A percentile compares a stretch with the other conserved stretches of the same genome.
These are phyloP conservation scores for Macroramphosus scolopax DNA, from an alignment of 2,797 vertebrate genomes.

Conservation along the genomic window DNA sequence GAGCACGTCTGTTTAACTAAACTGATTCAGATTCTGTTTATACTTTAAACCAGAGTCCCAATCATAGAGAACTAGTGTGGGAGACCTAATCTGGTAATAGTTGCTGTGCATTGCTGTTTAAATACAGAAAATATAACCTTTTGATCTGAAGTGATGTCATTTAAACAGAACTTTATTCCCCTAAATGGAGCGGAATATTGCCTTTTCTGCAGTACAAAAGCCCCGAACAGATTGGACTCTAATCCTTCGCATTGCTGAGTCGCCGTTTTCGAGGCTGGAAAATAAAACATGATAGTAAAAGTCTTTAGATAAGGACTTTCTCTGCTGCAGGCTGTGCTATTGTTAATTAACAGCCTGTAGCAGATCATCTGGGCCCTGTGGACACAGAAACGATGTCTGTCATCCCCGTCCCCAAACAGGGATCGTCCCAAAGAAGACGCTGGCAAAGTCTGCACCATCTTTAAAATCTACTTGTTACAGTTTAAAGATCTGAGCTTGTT, in stretches of 20 bases:
- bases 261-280: constrained; percentile 53
- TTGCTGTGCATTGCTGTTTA: constrained; percentile 21
- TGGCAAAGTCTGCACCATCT: constrained; percentile 29
- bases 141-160: constrained; percentile 48
- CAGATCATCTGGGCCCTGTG: too few species aligned
- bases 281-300: constrained; percentile 60
- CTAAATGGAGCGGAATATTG: constrained; percentile 60
- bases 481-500: neutral
- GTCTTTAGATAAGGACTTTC: constrained; percentile 60
- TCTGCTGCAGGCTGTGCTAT: too few species aligned
- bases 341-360: too few species aligned
- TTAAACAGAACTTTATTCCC: constrained; percentile 53
- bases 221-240: constrained; percentile 48
- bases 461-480: constrained; percentile 19
- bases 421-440: constrained; percentile 21
- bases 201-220: constrained; percentile 55
- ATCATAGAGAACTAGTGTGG: constrained; percentile 17
- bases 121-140: constrained; percentile 39
- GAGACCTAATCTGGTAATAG: constrained; percentile 32
- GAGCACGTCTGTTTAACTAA: too few species aligned
- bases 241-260: constrained; percentile 61
- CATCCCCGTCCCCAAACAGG: too few species aligned
- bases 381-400: too few species aligned
- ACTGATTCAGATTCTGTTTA: too few species aligned
- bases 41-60: too few species aligned